Base-by-base conservation (phyloP, 2,113 vertebrate genomes). In the Sinocyclocheilus anophthalmus region DNA sequence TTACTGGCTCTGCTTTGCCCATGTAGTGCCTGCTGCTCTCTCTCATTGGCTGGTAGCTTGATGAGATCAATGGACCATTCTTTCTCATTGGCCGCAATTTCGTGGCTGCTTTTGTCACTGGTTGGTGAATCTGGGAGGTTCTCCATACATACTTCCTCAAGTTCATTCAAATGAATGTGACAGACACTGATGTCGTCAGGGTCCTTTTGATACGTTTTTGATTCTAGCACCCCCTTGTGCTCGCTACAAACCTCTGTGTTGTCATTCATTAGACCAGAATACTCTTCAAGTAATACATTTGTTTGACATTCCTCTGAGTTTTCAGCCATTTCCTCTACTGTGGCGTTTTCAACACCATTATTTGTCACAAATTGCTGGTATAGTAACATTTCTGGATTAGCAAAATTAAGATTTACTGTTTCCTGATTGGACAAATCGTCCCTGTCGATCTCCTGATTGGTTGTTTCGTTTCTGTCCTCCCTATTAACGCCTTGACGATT, bases 1-100 rank as follows among this genome's bases (percentile, higher is more conserved):
- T 93, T 94, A 0, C 90, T 81, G 9, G 92, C 48, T 84, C 91
- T 95, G 8, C 88, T 90, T 57, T 96, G 96, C 0, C 92, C 26
- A 0, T 94, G 88, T 0, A 86, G 63, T 0, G 88, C 87, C 2
- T 53, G 84, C 3, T 73, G 83, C 63, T 90, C 84, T 89, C 91
- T 91, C 37, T 87, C 91, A 1, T 86, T 83, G 39, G 88, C 87
- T 73, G 87, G 73, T 22, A 84, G 72, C 26, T 87, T 86, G 4
- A 70, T 87, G 18, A 83, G 86, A 39, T 91, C 89, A 70, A 9
- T 30, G 2, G 85, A 4, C 55, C 87, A 85, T 0, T 85, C 30
- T 1, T 65, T 13, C n/a, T 90, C 89, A 73, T 63, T 83, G 39
- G 61, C 20, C 48, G 67, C 75, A 8, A 91, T 89, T 65, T 90